Conservation (phyloP, 2,113 vertebrate species). For the Elanus axillaris region DNA sequence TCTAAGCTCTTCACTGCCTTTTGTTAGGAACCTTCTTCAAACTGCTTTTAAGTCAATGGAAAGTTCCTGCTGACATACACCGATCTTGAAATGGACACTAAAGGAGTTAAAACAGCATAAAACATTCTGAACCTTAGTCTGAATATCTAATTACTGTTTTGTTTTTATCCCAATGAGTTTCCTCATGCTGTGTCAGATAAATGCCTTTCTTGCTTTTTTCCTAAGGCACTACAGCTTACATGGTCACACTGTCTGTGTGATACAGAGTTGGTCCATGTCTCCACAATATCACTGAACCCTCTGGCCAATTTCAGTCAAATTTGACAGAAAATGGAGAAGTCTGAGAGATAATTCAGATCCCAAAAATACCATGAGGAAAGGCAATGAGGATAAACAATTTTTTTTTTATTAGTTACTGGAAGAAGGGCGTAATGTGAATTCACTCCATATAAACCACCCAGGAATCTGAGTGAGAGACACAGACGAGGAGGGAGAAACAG, state of each 20-base stretch:
- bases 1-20: neutral
- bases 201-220: neutral
- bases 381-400: neutral
- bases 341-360: neutral
- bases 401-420: neutral
- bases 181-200: neutral
- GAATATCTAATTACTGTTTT: neutral
- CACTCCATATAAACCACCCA: neutral
- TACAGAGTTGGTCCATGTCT: neutral
- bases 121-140: neutral
- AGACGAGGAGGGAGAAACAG: neutral
- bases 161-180: neutral
- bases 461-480: neutral
- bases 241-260: neutral
- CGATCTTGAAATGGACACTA: neutral
- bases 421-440: accelerated
- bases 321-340: neutral
- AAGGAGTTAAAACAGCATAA: neutral
- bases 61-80: neutral
- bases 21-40: neutral
- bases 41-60: neutral
- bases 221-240: neutral
- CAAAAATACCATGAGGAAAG: neutral
- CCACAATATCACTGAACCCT: neutral
- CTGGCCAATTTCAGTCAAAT: neutral